These are phyloP conservation scores for Venturia canescens DNA, from an alignment of 1,140 invertebrate genomes.

Conservation along the genomic window DNA sequence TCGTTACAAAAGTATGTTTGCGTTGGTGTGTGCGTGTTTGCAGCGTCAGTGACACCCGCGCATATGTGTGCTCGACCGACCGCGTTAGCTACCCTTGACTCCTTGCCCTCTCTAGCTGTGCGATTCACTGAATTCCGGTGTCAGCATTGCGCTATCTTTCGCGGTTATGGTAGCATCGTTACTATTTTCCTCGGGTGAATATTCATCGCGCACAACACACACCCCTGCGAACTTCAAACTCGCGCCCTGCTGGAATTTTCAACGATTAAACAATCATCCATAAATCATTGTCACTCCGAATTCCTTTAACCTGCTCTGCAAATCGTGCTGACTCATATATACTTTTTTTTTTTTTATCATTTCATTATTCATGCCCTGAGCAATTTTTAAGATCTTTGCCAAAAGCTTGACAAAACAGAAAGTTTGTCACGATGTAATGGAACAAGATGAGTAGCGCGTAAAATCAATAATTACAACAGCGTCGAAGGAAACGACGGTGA, in stretches of 20 bases:
- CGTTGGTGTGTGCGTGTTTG: background rate
- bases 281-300: background rate
- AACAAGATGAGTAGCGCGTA: too few species aligned
- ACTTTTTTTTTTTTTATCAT: too few species aligned
- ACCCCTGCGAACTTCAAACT: background rate
- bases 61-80: conserved; percentile 21
- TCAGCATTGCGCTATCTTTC: conserved; percentile 25
- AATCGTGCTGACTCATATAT: too few species aligned
- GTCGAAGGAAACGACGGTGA: too few species aligned
- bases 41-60: conserved; percentile 25
- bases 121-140: conserved; percentile 22
- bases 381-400: too few species aligned
- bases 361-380: too few species aligned
- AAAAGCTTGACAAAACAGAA: too few species aligned
- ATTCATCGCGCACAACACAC: background rate
- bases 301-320: too few species aligned
- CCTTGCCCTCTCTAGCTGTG: conserved; percentile 21
- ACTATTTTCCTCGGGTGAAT: conserved; percentile 25
- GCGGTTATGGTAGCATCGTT: conserved; percentile 2
- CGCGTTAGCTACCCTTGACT: conserved; percentile 39
- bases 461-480: too few species aligned
- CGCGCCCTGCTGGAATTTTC: background rate
- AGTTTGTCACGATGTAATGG: too few species aligned
- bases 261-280: background rate
- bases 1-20: background rate